Percentiles rank a stretch among this genome's conserved stretches.
phyloP scores from a whole-genome alignment of 1,140 invertebrate genomes.

The Ooceraea biroi region DNA sequence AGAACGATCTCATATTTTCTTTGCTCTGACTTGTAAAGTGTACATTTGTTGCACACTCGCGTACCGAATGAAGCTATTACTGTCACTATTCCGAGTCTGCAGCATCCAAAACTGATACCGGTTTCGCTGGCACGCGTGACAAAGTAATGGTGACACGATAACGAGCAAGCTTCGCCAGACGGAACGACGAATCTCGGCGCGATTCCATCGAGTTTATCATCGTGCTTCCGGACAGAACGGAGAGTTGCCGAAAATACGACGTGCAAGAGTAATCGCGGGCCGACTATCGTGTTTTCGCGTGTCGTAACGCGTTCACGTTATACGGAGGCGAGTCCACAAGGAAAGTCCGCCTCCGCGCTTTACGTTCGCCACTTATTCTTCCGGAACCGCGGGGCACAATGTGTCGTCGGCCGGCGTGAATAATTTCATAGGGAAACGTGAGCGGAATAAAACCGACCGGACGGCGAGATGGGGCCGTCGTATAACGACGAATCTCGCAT shows the following conservation, averaged over 20 bases:
- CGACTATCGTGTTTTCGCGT: constrained; percentile 24
- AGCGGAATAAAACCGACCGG: constrained; percentile 45
- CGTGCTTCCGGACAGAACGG: neutral
- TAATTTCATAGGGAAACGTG: constrained; percentile 56
- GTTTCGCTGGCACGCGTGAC: neutral
- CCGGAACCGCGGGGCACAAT: constrained; percentile 53
- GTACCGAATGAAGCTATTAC: too few species aligned
- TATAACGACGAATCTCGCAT: constrained; percentile 49
- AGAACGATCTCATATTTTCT: too few species aligned
- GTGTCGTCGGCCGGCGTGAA: constrained; percentile 53
- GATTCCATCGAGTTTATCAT: neutral
- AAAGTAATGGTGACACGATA: neutral
- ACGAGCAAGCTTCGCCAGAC: neutral
- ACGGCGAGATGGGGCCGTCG: constrained; percentile 37
- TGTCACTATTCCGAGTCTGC: neutral
- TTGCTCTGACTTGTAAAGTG: too few species aligned
- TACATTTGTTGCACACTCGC: too few species aligned
- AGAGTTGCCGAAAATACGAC: constrained; percentile 35
- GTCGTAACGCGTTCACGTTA: constrained; percentile 31
- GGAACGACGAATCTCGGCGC: neutral
- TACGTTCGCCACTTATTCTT: constrained; percentile 52
- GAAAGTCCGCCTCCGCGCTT: constrained; percentile 12
- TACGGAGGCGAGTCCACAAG: neutral
- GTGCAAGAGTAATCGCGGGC: constrained; percentile 20
- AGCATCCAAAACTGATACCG: neutral